Base-by-base conservation (phyloP, 2,797 vertebrate species). In the Pipistrellus nathusii region DNA sequence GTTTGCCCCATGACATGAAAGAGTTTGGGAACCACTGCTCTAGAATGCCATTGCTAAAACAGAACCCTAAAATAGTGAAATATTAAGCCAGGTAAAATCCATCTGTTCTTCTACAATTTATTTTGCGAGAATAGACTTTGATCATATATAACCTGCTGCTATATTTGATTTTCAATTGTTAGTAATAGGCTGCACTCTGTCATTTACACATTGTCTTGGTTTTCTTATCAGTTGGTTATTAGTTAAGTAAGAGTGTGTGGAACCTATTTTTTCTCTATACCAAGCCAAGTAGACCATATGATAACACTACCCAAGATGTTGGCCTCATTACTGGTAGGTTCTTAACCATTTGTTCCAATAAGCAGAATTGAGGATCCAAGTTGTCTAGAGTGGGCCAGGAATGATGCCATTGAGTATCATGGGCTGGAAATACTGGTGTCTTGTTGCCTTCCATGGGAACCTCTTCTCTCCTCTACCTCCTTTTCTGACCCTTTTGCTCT, bases 291-390 rank as follows among this genome's bases (percentile, higher is more conserved):
- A 48, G 44, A 44, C 23, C 32, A 18, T 78, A 90, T 73, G n/a
- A 85, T 92, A 72, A 91, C 57, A 59, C 11, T 59, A 59, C 25
- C 25, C 57, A 59, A 59, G 93, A 78, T 23, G 27, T 11, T 80
- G 69, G 51, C 55, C 30, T 88, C 57, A 59, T 88, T 55, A 69
- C 32, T 44, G 72, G 25, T 59, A 59, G 57, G 57, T 59, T 59
- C 15, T 92, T 59, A 66, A 66, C 25, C 66, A 88, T 93, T 89
- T 89, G 46, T 81, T 44, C 66, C 57, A 87, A 66, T 32, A 82
- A 83, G 12, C 11, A 80, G 38, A 83, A 15, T 59, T 83, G 62
- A 14, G 77, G n/a, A 59, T 80, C 32, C 46, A 88, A 32, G 73
- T 44, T 78, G 14, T 35, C 64, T 80, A 85, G 30, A 55, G 3